Evolutionary conservation across 2,113 vertebrate genomes (phyloP), one percentile per base, ranked within the genome.

Genomic region (Dunckerocampus dactyliophorus): DNA sequence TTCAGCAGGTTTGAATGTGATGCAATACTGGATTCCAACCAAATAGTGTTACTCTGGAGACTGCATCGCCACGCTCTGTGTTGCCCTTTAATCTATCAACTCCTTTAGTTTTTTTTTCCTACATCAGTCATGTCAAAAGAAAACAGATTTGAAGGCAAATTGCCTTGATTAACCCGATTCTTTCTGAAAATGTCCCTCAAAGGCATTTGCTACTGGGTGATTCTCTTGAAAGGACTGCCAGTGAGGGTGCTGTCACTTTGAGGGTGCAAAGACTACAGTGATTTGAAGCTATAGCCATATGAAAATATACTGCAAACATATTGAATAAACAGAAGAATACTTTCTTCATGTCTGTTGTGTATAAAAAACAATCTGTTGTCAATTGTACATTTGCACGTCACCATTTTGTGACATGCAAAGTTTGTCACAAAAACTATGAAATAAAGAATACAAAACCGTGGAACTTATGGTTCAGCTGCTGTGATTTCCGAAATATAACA

Each of bases 71-170:
- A 61, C 21, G 42, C 50, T 52, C 39, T 47, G 54, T 13, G 4
- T n/a, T 43, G 34, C n/a, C 4, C 42, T 50, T 58, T 75, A 28
- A 63, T 74, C 51, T 48, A 49, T 34, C 47, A n/a, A 8, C 19
- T n/a, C 4, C 47, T 45, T 46, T 24, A 2, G 10, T 34, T 2
- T 53, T 52, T 43, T 34, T 52, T 34, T 66, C 53, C 42, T 22
- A n/a, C 55, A 64, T 31, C 39, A 65, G 51, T 62, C 48, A 65
- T 47, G 63, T 67, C 21, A 17, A 70, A 59, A 63, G 4, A 28
- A 28, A 69, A 57, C 3, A 49, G 12, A 8, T 70, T 20, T 10
- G 8, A 59, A 17, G 42, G 62, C 19, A 54, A 58, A 47, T 58
- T 34, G 14, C 39, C 24, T 3, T 47, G n/a, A 10, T 47, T 3